These are phyloP conservation scores for Tiliacea aurago DNA, from an alignment of 2,888 invertebrate species.

Conservation along the genomic window DNA sequence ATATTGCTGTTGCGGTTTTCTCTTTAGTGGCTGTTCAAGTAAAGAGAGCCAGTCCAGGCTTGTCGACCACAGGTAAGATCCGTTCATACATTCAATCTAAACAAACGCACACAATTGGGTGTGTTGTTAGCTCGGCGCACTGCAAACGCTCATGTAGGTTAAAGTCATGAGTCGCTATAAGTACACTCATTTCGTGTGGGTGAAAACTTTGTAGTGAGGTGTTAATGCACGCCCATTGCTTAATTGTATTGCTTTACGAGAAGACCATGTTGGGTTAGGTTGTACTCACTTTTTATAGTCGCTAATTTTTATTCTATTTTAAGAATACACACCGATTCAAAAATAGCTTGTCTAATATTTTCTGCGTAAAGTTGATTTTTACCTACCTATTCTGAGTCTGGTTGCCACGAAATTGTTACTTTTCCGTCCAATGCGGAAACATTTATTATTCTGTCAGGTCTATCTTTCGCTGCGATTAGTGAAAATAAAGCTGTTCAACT, in stretches of 20 bases:
- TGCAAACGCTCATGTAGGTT: conserved; percentile 79
- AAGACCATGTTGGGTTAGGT: conserved; percentile 84
- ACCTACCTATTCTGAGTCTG: neutral
- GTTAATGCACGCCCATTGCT: conserved; percentile 89
- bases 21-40: conserved; percentile 76
- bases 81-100: conserved; percentile 73
- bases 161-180: conserved; percentile 77
- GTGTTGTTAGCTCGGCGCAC: conserved; percentile 72
- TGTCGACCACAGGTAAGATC: conserved; percentile 73
- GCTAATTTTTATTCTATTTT: conserved; percentile 85
- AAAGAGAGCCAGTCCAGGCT: conserved; percentile 71
- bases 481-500: conserved; percentile 63
- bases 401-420: neutral
- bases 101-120: conserved; percentile 75
- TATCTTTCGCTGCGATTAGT: conserved; percentile 15
- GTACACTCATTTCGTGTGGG: conserved; percentile 82
- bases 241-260: conserved; percentile 88
- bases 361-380: neutral
- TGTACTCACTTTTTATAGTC: conserved; percentile 80
- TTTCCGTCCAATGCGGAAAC: conserved; percentile 20
- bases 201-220: conserved; percentile 82
- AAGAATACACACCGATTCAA: conserved; percentile 39
- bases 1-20: conserved; percentile 77
- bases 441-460: conserved; percentile 17
- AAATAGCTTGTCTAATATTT: conserved; percentile 17